These are phyloP conservation scores for Campoplex capitator DNA, from an alignment of 2,888 invertebrate genomes.

Conservation along the genomic window DNA sequence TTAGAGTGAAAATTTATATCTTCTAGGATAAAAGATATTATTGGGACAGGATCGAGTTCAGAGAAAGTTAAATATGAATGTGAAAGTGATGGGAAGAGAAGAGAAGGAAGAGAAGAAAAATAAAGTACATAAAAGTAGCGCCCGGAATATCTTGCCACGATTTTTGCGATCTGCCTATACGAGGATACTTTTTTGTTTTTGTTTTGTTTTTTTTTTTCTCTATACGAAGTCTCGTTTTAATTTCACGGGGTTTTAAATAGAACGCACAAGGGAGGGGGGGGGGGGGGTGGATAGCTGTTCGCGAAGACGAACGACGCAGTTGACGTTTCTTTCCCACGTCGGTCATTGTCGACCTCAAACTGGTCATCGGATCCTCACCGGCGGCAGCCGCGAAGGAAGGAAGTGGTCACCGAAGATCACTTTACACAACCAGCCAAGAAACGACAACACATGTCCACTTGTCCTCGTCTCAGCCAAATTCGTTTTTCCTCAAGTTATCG, in stretches of 20 bases:
- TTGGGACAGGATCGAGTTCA: constrained; percentile 34
- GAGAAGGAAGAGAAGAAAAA: background rate
- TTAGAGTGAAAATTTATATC: constrained; percentile 37
- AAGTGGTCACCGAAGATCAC: constrained; percentile 83
- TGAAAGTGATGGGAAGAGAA: background rate
- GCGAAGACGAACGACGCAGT: constrained; percentile 72
- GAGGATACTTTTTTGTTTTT: too few species aligned
- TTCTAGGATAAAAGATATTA: constrained; percentile 29
- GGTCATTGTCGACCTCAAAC: constrained; percentile 83
- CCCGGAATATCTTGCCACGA: background rate
- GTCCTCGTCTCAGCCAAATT: constrained; percentile 19
- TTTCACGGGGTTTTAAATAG: constrained; percentile 6
- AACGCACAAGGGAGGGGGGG: background rate
- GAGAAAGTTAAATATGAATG: constrained; percentile 50
- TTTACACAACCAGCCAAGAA: constrained; percentile 80
- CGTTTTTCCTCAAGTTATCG: constrained; percentile 2
- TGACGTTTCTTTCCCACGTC: constrained; percentile 84
- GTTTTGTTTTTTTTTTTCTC: background rate
- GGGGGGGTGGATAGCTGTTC: constrained; percentile 10
- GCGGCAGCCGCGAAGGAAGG: constrained; percentile 80
- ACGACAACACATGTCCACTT: constrained; percentile 48
- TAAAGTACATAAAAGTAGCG: background rate
- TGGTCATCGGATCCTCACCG: constrained; percentile 82
- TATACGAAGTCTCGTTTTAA: constrained; percentile 15
- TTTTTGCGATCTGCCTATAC: background rate